A percentile compares a stretch with the other conserved stretches of the same genome.
phyloP scores from a whole-genome alignment of 2,888 invertebrate species.

The Deilephila porcellus region DNA sequence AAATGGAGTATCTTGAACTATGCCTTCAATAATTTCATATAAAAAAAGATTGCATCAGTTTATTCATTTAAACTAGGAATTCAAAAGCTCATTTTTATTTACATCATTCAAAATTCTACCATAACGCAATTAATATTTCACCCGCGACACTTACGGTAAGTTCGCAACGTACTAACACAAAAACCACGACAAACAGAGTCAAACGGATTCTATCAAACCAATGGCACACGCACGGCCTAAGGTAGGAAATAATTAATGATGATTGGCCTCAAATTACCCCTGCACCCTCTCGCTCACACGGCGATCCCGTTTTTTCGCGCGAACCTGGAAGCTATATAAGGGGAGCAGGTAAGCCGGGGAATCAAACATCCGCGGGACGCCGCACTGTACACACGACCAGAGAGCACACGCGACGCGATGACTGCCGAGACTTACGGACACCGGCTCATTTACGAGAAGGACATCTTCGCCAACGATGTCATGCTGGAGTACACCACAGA shows the following conservation, averaged over 20 bases:
- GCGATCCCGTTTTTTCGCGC: constrained; percentile 56
- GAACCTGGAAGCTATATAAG: constrained; percentile 78
- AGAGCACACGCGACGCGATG: constrained; percentile 57
- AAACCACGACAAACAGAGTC: constrained; percentile 39
- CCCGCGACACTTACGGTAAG: constrained; percentile 7
- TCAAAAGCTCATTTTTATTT: no score
- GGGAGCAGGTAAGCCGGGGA: constrained; percentile 69
- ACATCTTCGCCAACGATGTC: constrained; percentile 75
- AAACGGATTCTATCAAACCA: constrained; percentile 56
- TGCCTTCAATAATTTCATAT: no score
- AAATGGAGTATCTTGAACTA: no score
- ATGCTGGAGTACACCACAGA: constrained; percentile 78
- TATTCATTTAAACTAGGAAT: not conserved
- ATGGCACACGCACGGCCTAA: constrained; percentile 68
- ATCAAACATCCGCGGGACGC: constrained; percentile 74
- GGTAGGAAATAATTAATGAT: constrained; percentile 83
- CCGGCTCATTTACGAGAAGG: constrained; percentile 77
- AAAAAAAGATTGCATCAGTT: not conserved
- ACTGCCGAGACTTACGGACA: constrained; percentile 82
- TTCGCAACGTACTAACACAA: not conserved
- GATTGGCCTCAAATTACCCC: constrained; percentile 83
- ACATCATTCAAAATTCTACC: not conserved
- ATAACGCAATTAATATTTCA: not conserved
- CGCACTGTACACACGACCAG: constrained; percentile 65
- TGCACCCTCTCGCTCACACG: constrained; percentile 60